A percentile compares a stretch with the other conserved stretches of the same genome.
phyloP scores from a whole-genome alignment of 1,140 invertebrate genomes.

The Drosophila ficusphila region DNA sequence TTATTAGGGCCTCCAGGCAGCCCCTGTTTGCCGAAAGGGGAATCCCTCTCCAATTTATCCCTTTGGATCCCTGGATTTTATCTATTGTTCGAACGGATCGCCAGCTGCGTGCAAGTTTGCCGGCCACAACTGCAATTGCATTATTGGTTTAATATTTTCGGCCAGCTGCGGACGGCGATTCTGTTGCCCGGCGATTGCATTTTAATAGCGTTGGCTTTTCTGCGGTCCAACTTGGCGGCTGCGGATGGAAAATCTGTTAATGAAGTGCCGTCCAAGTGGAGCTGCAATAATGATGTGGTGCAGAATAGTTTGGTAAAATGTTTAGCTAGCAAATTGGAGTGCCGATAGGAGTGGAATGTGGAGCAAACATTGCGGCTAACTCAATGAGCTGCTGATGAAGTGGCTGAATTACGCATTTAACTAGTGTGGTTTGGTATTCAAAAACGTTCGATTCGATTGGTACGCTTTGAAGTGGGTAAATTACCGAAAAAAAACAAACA shows the following conservation, averaged over 20 bases:
- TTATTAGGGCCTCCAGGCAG: conserved; percentile 29
- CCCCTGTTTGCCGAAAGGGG: conserved; percentile 5
- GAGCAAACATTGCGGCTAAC: conserved; percentile 7
- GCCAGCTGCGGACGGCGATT: conserved; percentile 29
- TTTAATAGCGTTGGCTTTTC: conserved; percentile 58
- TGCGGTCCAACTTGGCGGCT: conserved; percentile 21
- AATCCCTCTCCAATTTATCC: neutral
- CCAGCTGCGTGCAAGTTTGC: conserved; percentile 3
- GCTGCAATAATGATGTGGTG: conserved; percentile 32
- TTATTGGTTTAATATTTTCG: conserved; percentile 63
- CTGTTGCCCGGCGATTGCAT: conserved; percentile 43
- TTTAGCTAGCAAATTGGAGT: conserved; percentile 2
- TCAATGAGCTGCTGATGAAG: conserved; percentile 1
- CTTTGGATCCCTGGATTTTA: conserved; percentile 2
- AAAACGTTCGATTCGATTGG: no score
- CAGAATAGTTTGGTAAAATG: conserved; percentile 18
- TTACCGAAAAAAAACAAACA: no score
- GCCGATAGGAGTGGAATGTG: neutral
- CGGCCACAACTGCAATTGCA: conserved; percentile 45
- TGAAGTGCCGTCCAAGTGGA: conserved; percentile 47
- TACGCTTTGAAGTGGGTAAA: no score
- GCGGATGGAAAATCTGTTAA: conserved; percentile 40
- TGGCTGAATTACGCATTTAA: neutral
- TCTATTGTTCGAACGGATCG: neutral
- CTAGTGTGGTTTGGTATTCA: neutral